Evolutionary conservation across 1,140 invertebrate species (phyloP).

Genomic region (Archegozetes longisetosus): DNA sequence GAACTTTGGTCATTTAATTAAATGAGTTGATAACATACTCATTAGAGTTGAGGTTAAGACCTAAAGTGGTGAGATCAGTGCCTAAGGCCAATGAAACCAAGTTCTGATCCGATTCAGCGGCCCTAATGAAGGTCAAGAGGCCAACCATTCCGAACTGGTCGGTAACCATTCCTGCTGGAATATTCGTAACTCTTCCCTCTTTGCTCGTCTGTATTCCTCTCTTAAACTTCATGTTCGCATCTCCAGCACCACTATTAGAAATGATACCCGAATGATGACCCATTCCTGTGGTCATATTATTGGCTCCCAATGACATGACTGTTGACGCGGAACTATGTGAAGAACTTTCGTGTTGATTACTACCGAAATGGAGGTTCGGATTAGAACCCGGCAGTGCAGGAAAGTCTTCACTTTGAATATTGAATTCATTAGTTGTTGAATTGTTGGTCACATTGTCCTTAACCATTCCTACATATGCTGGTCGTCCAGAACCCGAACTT

Average conservation of each 20-base stretch:
- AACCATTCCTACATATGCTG: conserved; percentile 63
- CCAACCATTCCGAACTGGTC: conserved; percentile 99
- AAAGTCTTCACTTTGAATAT: conserved; percentile 96
- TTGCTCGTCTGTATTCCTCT: conserved; percentile 80
- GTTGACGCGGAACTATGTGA: background rate
- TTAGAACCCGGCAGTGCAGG: conserved; percentile 70
- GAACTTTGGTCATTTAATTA: too few species aligned
- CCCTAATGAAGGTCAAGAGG: conserved; percentile 87
- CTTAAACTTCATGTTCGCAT: background rate
- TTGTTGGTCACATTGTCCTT: conserved; percentile 61
- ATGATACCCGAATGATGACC: conserved; percentile 1
- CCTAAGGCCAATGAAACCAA: conserved; percentile 86
- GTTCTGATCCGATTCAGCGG: conserved; percentile 89
- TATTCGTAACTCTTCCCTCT: conserved; percentile 81
- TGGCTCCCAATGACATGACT: background rate
- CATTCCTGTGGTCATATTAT: background rate
- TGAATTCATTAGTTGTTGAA: conserved; percentile 74
- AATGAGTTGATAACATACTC: too few species aligned
- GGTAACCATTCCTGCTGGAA: conserved; percentile 92
- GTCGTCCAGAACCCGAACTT: conserved; percentile 2
- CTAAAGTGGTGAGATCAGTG: conserved; percentile 88
- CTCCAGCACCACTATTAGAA: background rate
- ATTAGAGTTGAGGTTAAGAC: conserved; percentile 91
- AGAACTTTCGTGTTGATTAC: background rate
- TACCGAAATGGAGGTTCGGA: background rate